Conservation (phyloP, 2,113 vertebrate genomes). For the Rhinopithecus roxellana region DNA sequence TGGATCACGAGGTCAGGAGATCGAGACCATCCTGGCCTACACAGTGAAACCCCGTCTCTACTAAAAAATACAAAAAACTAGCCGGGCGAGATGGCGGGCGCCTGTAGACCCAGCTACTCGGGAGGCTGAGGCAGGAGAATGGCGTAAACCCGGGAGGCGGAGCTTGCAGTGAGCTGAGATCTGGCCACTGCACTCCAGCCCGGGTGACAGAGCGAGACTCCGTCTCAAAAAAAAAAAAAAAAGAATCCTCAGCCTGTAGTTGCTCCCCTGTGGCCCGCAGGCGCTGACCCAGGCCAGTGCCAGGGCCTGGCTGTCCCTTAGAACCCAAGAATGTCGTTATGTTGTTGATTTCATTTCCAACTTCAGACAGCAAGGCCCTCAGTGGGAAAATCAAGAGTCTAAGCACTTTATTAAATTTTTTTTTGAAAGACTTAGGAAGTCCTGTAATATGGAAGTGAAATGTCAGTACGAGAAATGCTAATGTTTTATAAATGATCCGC, state of each 20-base stretch:
- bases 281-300: conserved; percentile 73
- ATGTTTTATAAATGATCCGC: conserved; percentile 81
- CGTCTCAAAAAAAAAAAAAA: conserved; percentile 39
- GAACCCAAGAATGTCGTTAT: conserved; percentile 80
- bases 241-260: conserved; percentile 68
- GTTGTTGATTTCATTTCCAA: conserved; percentile 82
- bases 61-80: no score
- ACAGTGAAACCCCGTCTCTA: no score
- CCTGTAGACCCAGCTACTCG: no score
- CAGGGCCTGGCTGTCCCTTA: conserved; percentile 76
- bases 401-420: conserved; percentile 85
- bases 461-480: conserved; percentile 80
- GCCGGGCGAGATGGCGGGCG: no score
- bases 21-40: no score
- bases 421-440: conserved; percentile 74
- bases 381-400: conserved; percentile 83
- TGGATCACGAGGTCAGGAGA: no score
- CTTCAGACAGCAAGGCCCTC: conserved; percentile 82
- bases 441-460: conserved; percentile 77
- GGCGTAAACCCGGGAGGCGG: no score
- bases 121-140: no score
- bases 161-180: no score
- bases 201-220: no score
- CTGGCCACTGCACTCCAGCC: no score
- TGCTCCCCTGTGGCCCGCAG: conserved; percentile 62